phyloP scores from a whole-genome alignment of 2,113 vertebrate species.

The Hystrix cristata region DNA sequence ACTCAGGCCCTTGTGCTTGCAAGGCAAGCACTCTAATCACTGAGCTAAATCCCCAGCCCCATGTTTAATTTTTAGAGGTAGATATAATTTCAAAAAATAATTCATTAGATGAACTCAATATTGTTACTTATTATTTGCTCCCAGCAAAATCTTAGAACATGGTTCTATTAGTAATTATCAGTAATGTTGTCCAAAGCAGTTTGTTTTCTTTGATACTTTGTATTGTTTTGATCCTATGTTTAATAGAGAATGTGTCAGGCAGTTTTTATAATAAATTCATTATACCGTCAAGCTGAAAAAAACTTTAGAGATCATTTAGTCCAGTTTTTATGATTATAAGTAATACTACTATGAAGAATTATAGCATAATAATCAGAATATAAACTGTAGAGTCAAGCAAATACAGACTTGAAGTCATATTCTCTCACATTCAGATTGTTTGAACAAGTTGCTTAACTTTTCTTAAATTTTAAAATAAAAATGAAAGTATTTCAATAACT shows the following conservation, averaged over 20 bases:
- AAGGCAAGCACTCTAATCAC: too few relatives aligned
- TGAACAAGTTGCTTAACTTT: neutral
- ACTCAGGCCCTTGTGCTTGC: too few relatives aligned
- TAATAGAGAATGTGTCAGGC: neutral
- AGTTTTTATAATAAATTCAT: neutral
- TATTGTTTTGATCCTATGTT: neutral
- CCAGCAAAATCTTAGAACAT: neutral
- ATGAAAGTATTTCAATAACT: neutral
- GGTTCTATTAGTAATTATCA: neutral
- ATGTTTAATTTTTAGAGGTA: neutral
- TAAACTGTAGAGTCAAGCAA: neutral
- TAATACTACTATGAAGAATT: neutral
- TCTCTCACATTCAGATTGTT: neutral
- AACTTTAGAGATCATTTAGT: neutral
- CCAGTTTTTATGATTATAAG: neutral
- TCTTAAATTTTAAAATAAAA: neutral
- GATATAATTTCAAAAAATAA: conserved; percentile 11
- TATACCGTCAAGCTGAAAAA: neutral
- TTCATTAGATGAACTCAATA: neutral
- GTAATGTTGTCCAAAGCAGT: neutral
- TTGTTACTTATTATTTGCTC: neutral
- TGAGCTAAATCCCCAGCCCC: too few relatives aligned
- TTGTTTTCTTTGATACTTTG: neutral
- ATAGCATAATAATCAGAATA: neutral
- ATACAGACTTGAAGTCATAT: neutral